phyloP scores from a whole-genome alignment of 2,113 vertebrate genomes.

The Colinus virginianus region DNA sequence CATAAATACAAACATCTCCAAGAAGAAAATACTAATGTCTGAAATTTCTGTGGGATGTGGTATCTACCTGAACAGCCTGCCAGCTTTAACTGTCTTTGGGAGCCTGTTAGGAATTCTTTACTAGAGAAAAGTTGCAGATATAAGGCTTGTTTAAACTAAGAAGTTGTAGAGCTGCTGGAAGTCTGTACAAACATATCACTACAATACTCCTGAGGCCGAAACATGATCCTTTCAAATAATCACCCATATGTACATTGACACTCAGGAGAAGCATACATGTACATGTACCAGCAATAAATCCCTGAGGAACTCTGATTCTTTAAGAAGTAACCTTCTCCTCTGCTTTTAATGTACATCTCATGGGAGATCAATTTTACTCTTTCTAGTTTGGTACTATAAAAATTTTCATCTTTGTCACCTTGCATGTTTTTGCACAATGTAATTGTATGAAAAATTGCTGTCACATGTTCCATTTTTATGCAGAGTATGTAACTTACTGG shows the following conservation, averaged over 20 bases:
- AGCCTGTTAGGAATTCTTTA: background rate
- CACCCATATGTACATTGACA: rapidly evolving
- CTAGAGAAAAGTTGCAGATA: background rate
- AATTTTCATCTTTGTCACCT: background rate
- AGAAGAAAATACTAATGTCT: background rate
- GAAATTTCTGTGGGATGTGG: background rate
- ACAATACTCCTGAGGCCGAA: background rate
- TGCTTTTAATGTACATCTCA: background rate
- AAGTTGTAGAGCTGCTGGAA: background rate
- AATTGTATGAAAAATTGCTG: background rate
- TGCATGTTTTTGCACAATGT: rapidly evolving
- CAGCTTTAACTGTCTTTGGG: background rate
- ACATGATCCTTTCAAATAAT: background rate
- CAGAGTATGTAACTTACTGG: background rate
- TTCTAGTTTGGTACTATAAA: background rate
- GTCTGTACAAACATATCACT: background rate
- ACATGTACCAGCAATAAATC: background rate
- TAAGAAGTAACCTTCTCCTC: background rate
- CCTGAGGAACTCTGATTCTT: background rate
- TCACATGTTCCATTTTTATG: background rate
- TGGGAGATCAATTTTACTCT: background rate
- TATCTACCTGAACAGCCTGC: background rate
- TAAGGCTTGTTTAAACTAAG: background rate
- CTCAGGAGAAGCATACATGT: background rate
- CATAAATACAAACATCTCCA: background rate